Percentiles rank a stretch among this genome's conserved stretches.
phyloP scores from a whole-genome alignment of 2,888 invertebrate genomes.

The Xestobium rufovillosum region DNA sequence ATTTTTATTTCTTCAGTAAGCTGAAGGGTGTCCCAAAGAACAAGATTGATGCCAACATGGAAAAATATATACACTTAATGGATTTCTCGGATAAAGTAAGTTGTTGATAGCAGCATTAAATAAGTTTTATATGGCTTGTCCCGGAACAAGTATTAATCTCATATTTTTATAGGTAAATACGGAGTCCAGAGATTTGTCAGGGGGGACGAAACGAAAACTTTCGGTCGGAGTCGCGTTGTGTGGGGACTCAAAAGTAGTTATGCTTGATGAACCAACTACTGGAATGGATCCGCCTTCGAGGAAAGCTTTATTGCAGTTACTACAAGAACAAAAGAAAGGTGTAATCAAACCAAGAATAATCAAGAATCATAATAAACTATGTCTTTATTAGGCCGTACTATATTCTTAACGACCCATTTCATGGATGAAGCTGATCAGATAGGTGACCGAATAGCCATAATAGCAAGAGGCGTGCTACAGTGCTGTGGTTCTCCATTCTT shows the following conservation, averaged over 20 bases:
- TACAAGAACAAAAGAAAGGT: slow-evolving; percentile 62
- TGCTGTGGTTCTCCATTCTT: slow-evolving; percentile 76
- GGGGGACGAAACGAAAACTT: slow-evolving; percentile 72
- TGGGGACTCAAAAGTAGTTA: slow-evolving; percentile 64
- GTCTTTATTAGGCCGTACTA: slow-evolving; percentile 60
- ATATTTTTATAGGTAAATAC: slow-evolving; percentile 43
- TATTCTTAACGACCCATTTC: slow-evolving; percentile 78
- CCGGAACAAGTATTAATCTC: background rate
- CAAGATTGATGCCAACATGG: slow-evolving; percentile 52
- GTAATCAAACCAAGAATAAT: too few relatives aligned
- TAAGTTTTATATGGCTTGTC: background rate
- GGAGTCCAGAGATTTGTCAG: slow-evolving; percentile 55
- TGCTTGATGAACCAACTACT: slow-evolving; percentile 72
- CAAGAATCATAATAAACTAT: too few relatives aligned
- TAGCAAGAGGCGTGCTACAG: slow-evolving; percentile 72
- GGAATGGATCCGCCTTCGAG: slow-evolving; percentile 83
- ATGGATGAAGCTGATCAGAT: slow-evolving; percentile 89
- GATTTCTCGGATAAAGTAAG: slow-evolving; percentile 58
- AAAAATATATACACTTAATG: slow-evolving; percentile 56
- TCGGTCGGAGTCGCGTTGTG: slow-evolving; percentile 70
- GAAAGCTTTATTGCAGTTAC: slow-evolving; percentile 75
- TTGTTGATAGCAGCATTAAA: background rate
- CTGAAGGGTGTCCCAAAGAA: slow-evolving; percentile 58
- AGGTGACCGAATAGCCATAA: slow-evolving; percentile 82
- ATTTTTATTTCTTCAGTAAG: slow-evolving; percentile 72